These are phyloP conservation scores for Sarcophaga rosellei DNA, from an alignment of 2,888 invertebrate species.

Conservation along the genomic window DNA sequence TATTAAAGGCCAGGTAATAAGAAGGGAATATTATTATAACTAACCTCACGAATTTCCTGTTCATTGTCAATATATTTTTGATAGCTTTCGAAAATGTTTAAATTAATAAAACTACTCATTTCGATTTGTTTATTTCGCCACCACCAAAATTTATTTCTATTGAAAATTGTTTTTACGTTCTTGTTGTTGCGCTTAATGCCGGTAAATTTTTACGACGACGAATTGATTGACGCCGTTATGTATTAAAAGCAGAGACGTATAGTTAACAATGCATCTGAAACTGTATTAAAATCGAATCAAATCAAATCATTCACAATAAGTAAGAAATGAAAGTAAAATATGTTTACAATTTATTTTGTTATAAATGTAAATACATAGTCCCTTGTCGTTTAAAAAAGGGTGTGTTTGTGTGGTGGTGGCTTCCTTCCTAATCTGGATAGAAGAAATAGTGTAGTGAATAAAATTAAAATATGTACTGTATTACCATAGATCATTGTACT, in stretches of 20 bases:
- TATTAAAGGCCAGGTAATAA: background rate
- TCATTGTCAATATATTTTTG: constrained; percentile 90
- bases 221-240: no score
- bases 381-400: no score
- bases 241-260: no score
- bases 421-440: no score
- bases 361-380: background rate
- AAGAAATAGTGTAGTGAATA: no score
- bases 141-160: background rate
- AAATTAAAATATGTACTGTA: no score
- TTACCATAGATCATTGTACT: no score
- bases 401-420: no score
- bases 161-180: background rate
- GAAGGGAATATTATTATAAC: background rate
- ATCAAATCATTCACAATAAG: constrained; percentile 8
- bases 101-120: constrained; percentile 83
- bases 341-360: background rate
- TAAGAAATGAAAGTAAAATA: no score
- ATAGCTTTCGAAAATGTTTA: constrained; percentile 87
- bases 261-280: background rate
- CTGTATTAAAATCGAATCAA: no score
- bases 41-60: constrained; percentile 91
- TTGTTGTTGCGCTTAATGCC: background rate
- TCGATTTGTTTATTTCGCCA: background rate
- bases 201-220: no score